These are phyloP conservation scores for Pristionchus exspectatus DNA, from an alignment of 2,888 invertebrate genomes.

Conservation along the genomic window DNA sequence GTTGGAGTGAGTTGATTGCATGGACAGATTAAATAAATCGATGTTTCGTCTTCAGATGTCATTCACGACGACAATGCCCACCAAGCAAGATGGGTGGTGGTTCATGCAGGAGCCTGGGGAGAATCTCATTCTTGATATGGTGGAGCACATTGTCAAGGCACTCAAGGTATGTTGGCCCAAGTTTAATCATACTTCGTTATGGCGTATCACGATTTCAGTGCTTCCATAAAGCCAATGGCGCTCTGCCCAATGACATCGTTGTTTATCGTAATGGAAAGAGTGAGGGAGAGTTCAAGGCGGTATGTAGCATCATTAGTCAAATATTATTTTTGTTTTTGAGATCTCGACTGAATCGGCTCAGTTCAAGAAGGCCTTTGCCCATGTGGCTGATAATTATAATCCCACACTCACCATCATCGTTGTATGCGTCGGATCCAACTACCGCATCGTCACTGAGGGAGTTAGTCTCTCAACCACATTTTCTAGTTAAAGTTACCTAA, in stretches of 20 bases:
- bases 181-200: not conserved
- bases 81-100: slow-evolving; percentile 46
- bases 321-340: not conserved
- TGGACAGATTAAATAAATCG: not conserved
- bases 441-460: slow-evolving; percentile 18
- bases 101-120: slow-evolving; percentile 54
- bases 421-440: slow-evolving; percentile 12
- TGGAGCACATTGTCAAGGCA: slow-evolving; percentile 44
- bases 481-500: too few species aligned
- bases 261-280: slow-evolving; percentile 66
- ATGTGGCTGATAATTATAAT: not conserved
- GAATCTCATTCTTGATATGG: slow-evolving; percentile 44
- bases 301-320: slow-evolving; percentile 28
- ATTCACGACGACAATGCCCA: slow-evolving; percentile 2
- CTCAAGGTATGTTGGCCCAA: not conserved
- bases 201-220: not conserved
- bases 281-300: slow-evolving; percentile 66
- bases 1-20: slow-evolving; percentile 61
- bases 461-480: not conserved
- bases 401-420: slow-evolving; percentile 28
- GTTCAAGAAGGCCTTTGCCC: slow-evolving; percentile 7
- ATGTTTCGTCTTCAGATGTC: slow-evolving; percentile 12
- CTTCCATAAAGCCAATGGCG: slow-evolving; percentile 1
- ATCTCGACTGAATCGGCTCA: slow-evolving; percentile 43
- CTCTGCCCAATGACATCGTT: slow-evolving; percentile 62